phyloP scores from a whole-genome alignment of 2,888 invertebrate genomes.

The Molanna angustata region DNA sequence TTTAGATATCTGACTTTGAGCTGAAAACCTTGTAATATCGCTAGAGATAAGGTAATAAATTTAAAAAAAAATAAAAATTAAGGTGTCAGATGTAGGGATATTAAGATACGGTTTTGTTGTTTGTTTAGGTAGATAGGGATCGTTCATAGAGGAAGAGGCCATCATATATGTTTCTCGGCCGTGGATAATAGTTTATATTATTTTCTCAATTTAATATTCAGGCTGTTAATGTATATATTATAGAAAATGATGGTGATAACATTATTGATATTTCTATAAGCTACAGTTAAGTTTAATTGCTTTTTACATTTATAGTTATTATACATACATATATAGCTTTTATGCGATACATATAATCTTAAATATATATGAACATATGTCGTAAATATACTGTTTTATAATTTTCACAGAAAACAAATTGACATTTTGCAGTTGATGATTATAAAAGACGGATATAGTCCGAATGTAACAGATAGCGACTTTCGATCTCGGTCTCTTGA shows the following conservation, averaged over 20 bases:
- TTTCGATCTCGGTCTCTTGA: no score
- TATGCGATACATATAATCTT: constrained; percentile 22
- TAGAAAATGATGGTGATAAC: constrained; percentile 19
- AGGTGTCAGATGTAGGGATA: constrained; percentile 9
- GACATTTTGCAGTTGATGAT: no score
- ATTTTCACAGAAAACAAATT: no score
- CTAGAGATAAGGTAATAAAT: constrained; percentile 14
- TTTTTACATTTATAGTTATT: constrained; percentile 23
- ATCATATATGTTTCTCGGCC: constrained; percentile 57
- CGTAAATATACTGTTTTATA: no score
- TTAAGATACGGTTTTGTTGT: constrained; percentile 10
- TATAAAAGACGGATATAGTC: no score
- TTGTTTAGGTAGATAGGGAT: constrained; percentile 5
- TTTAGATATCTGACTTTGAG: no score
- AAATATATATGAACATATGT: no score
- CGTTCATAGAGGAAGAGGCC: constrained; percentile 41
- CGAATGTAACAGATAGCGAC: no score
- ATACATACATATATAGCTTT: constrained; percentile 19
- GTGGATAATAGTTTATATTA: constrained; percentile 48
- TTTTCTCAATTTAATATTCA: constrained; percentile 36
- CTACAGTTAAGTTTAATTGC: constrained; percentile 18
- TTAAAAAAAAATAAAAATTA: no score
- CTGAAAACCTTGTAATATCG: constrained; percentile 16
- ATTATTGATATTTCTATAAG: constrained; percentile 18
- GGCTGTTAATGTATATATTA: constrained; percentile 32